Evolutionary conservation across 2,113 vertebrate species (phyloP).

Genomic region (Macquaria ambigua): DNA sequence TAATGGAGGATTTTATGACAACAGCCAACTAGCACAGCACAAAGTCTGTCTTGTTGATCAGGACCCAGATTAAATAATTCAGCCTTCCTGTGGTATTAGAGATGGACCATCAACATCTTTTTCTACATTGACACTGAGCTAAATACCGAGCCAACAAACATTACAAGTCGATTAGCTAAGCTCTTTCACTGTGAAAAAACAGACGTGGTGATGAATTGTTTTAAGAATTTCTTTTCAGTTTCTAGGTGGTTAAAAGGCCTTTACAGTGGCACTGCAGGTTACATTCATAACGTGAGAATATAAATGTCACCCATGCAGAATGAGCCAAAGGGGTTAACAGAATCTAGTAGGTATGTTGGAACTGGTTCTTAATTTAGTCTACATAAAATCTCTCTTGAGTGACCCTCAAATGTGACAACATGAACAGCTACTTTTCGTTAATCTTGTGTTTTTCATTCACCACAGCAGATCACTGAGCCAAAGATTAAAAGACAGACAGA

Average conservation of each 20-base stretch:
- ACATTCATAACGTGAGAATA: not conserved
- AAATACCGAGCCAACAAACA: not conserved
- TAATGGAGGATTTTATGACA: constrained; percentile 46
- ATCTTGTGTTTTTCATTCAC: constrained; percentile 27
- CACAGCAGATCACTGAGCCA: not conserved
- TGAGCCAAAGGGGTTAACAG: not conserved
- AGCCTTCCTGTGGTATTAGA: not conserved
- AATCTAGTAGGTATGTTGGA: not conserved
- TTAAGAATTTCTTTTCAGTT: not conserved
- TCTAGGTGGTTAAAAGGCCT: not conserved
- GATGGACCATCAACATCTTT: not conserved
- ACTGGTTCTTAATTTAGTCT: not conserved
- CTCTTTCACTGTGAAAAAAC: not conserved
- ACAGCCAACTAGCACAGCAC: constrained; percentile 11
- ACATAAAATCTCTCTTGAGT: not conserved
- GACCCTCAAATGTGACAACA: constrained; percentile 1
- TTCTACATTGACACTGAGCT: not conserved
- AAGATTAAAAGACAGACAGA: constrained; percentile 33
- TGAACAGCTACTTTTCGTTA: not conserved
- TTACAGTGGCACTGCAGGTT: not conserved
- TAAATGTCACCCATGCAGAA: not conserved
- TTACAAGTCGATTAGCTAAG: not conserved
- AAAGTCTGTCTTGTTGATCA: constrained; percentile 34
- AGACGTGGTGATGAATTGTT: not conserved
- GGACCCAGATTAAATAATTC: constrained; percentile 5